Evolutionary conservation across 2,888 invertebrate genomes (phyloP).

Genomic region (Lithophane leautieri): DNA sequence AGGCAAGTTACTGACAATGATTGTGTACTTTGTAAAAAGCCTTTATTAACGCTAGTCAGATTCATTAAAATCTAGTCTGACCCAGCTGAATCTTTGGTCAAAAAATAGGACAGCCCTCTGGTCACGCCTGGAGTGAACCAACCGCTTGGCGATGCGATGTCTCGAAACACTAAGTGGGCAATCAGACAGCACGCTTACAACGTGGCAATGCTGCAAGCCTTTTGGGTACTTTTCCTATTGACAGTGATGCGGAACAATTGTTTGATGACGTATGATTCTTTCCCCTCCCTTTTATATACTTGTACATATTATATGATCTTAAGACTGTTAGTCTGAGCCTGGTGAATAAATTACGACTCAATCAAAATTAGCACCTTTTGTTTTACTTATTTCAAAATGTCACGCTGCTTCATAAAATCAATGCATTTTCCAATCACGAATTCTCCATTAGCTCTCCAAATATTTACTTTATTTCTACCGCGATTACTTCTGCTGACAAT

Average conservation of each 20-base stretch:
- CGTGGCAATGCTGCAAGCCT: too few species aligned
- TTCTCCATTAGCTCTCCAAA: conserved; percentile 15
- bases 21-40: neutral
- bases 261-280: neutral
- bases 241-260: neutral
- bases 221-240: neutral
- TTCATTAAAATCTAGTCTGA: neutral
- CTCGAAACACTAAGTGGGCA: too few species aligned
- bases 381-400: neutral
- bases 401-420: neutral
- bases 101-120: neutral
- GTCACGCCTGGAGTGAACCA: neutral
- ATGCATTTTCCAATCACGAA: conserved; percentile 13
- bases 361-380: neutral
- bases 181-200: neutral
- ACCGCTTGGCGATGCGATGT: neutral
- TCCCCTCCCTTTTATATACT: neutral
- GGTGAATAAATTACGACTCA: neutral
- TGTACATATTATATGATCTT: neutral
- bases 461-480: conserved; percentile 23
- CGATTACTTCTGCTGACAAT: conserved; percentile 9
- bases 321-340: neutral
- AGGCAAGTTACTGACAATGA: neutral
- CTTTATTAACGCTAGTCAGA: neutral
- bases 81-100: neutral